Evolutionary conservation across 1,140 invertebrate species (phyloP), one percentile per base, ranked within the genome.

Genomic region (Leptoteleia sp.): DNA sequence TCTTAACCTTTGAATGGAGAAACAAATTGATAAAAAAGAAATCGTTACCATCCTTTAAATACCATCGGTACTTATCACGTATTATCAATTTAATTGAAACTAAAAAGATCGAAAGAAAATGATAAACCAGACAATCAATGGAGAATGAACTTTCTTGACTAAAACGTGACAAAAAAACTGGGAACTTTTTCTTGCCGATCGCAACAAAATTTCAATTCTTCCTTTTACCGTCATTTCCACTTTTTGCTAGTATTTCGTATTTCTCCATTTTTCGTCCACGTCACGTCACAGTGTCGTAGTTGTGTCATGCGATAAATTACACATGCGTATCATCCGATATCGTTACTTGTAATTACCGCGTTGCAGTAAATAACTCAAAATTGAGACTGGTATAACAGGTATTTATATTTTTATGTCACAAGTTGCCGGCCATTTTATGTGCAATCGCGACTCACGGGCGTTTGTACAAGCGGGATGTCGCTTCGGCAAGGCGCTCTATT

Each of bases 231-330:
- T 37, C 31, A 57, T 70, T 70, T 57, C 61, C 27, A 47, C 42
- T 59, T 70, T 70, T 42, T 12, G 12, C 1, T 25, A 11, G 19
- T 25, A 17, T 16, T 25, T 54, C 16, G 8, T 8, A 11, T 52
- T 45, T 52, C 40, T 2, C 1, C 9, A 29, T 50, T 61, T 71
- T 43, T 62, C 35, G 29, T 25, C 7, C 35, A 12, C 45, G 17
- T 61, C 72, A 54, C 52, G 19, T 72, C 37, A 54, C 31, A 40
- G 31, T 40, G n/a, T 48, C 25, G 64, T 16, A 70, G 70, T 55
- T 45, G 50, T 65, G 61, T 75, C 59, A 75, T 19, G 50, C 70
- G 70, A 65, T 75, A 75, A 75, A 65, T 75, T 65, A 37, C 61
- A 59, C 50, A 52, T 29, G 59, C 61, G 61, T 25, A 25, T 25